Evolutionary conservation across 1,140 invertebrate genomes (phyloP).

Genomic region (Drosophila tsacasi): DNA sequence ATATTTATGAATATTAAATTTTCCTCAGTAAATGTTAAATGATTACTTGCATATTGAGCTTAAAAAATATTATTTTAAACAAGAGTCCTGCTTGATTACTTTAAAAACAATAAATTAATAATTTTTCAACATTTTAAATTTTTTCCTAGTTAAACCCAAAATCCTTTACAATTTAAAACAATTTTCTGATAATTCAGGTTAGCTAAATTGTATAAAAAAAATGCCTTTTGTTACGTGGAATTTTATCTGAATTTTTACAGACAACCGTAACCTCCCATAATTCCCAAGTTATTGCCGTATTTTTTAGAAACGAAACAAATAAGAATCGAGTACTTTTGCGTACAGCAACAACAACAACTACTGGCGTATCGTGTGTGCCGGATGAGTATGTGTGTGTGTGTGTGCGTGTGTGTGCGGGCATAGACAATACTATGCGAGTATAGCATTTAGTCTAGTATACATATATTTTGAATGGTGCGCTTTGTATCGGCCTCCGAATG

Average conservation of each 20-base stretch:
- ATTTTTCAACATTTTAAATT: too few species aligned
- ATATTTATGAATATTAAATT: too few species aligned
- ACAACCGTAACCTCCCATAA: background rate
- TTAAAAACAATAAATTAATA: too few species aligned
- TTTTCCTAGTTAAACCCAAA: background rate
- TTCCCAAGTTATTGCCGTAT: slow-evolving; percentile 13
- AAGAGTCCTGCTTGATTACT: too few species aligned
- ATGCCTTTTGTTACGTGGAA: background rate
- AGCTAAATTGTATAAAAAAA: background rate
- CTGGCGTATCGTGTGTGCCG: slow-evolving; percentile 12
- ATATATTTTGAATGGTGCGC: slow-evolving; percentile 83
- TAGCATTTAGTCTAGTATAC: slow-evolving; percentile 68
- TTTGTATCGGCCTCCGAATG: slow-evolving; percentile 81
- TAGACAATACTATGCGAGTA: slow-evolving; percentile 39
- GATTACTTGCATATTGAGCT: too few species aligned
- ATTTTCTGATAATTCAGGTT: background rate
- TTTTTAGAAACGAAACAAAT: slow-evolving; percentile 23
- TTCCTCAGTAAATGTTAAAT: too few species aligned
- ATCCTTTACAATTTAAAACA: background rate
- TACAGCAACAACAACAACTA: slow-evolving; percentile 2
- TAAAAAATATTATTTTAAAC: too few species aligned
- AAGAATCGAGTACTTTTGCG: slow-evolving; percentile 7
- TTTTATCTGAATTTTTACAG: background rate
- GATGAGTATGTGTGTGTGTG: slow-evolving; percentile 3
- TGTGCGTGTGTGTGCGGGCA: slow-evolving; percentile 14